A percentile compares a stretch with the other conserved stretches of the same genome.
Conservation (phyloP, 2,797 vertebrate genomes). For the Salarias fasciatus region DNA sequence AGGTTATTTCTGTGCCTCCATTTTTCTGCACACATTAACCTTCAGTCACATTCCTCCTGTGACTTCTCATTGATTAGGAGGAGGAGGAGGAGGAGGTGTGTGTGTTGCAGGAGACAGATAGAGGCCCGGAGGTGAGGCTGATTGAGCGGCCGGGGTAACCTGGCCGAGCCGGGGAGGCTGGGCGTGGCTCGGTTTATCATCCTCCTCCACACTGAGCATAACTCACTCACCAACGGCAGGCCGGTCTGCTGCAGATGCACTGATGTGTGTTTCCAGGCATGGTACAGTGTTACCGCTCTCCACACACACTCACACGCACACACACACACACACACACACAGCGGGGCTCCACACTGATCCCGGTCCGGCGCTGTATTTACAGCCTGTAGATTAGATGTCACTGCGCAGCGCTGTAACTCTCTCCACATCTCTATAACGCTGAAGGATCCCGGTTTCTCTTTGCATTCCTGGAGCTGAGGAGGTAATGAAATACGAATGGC, state of each 20-base stretch:
- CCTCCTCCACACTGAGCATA: slow-evolving; percentile 35
- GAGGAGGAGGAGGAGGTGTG: slow-evolving; percentile 18
- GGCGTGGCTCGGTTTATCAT: slow-evolving; percentile 61
- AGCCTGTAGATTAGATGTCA: slow-evolving; percentile 63
- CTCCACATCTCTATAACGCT: slow-evolving; percentile 17
- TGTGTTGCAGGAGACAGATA: slow-evolving; percentile 40
- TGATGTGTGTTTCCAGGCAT: slow-evolving; percentile 19
- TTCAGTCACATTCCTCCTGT: slow-evolving; percentile 62
- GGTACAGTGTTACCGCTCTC: background rate
- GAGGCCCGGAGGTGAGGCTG: slow-evolving; percentile 47
- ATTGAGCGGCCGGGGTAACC: slow-evolving; percentile 59
- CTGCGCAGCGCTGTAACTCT: slow-evolving; percentile 42
- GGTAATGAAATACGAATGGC: slow-evolving; percentile 58
- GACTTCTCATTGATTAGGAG: slow-evolving; percentile 72
- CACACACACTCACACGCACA: background rate
- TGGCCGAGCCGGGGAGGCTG: slow-evolving; percentile 43
- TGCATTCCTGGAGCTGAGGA: slow-evolving; percentile 34
- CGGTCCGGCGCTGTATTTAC: slow-evolving; percentile 46
- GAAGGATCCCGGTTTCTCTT: slow-evolving; percentile 33
- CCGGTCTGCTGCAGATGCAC: slow-evolving; percentile 29
- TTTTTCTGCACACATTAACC: slow-evolving; percentile 71
- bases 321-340: background rate
- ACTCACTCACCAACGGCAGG: slow-evolving; percentile 41
- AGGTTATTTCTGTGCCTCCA: background rate
- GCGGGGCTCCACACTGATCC: background rate